Evolutionary conservation across 2,888 invertebrate genomes (phyloP), one percentile per base, ranked within the genome.

Genomic region (Drosophila diplacantha): DNA sequence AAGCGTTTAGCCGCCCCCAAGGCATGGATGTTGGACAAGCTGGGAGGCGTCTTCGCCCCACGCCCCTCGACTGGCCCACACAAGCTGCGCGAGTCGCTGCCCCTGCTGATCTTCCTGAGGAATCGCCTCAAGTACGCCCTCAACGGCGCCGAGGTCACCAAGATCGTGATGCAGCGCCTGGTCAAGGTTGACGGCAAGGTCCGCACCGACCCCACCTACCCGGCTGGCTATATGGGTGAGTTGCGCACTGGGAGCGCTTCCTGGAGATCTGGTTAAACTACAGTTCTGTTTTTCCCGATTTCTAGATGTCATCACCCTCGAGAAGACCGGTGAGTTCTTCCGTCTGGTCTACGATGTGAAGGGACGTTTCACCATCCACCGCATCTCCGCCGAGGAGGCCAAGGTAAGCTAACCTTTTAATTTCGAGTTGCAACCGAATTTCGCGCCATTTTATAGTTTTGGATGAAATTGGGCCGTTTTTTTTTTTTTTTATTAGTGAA

Each of bases 1-100:
- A 99, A 99, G 94, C 97, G 99, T 90, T 92, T 99, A 87, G 94
- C 96, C 89, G 99, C 99, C 65, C 99, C 99, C 12, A 98, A 98
- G 90, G 96, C 99, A 95, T 99, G 99, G 99, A 99, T 99, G 98
- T 93, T 99, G 92, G 99, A 98, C 92, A 99, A 99, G 90, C 91
- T 99, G 85, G 97, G 97, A 74, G 99, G 99, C 87, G 97, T 96
- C 63, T 99, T 96, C 88, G 99, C 99, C 78, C 99, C 99, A 72
- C 94, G 98, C 85, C 99, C 99, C 69, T 96, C 96, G 87, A 95
- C 96, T 74, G 99, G 99, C 62, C 99, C 99, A 65, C 99, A 99
- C 92, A 98, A 97, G 89, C 90, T 98, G 78, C 92, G 99, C 82
- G 99, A 99, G 90, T 99, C 97, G 58, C 90, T 99, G 77, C 99